Conservation (phyloP, 2,113 vertebrate genomes). For the Poeciliopsis turrubarensis region DNA sequence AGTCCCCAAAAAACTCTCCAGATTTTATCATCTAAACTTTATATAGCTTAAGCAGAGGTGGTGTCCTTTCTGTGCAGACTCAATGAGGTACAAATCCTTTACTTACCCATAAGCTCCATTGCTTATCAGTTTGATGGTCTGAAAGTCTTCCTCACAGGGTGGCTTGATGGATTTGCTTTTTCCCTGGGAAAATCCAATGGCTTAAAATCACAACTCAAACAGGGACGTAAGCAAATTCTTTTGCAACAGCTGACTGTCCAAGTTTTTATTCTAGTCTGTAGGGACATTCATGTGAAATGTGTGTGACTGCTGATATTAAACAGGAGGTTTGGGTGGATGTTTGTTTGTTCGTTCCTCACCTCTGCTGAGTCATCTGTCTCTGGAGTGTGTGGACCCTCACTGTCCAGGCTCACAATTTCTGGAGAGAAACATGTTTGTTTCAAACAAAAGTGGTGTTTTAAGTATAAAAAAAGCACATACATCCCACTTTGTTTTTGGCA, state of each 20-base stretch:
- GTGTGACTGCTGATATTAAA: neutral
- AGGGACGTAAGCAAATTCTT: neutral
- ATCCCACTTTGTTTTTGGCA: slow-evolving; percentile 24
- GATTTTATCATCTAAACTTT: too few species aligned
- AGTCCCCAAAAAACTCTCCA: neutral
- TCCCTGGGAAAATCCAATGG: slow-evolving; percentile 61
- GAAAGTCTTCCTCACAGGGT: slow-evolving; percentile 91
- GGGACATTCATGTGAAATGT: neutral
- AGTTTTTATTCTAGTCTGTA: neutral
- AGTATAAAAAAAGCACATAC: slow-evolving; percentile 9
- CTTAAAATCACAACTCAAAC: slow-evolving; percentile 13
- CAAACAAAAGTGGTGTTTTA: slow-evolving; percentile 12
- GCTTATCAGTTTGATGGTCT: slow-evolving; percentile 95
- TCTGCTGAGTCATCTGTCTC: slow-evolving; percentile 89
- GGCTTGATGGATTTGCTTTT: slow-evolving; percentile 86
- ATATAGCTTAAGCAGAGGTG: neutral
- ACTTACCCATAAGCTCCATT: slow-evolving; percentile 94
- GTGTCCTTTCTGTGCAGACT: neutral
- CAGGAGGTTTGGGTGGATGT: neutral
- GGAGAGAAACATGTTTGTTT: slow-evolving; percentile 36
- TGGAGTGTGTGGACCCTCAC: slow-evolving; percentile 87
- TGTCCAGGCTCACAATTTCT: slow-evolving; percentile 90
- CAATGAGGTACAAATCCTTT: neutral
- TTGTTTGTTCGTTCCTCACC: slow-evolving; percentile 69
- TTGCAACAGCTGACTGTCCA: neutral